Evolutionary conservation across 2,113 vertebrate species (phyloP).

Genomic region (Todiramphus saurophagus): DNA sequence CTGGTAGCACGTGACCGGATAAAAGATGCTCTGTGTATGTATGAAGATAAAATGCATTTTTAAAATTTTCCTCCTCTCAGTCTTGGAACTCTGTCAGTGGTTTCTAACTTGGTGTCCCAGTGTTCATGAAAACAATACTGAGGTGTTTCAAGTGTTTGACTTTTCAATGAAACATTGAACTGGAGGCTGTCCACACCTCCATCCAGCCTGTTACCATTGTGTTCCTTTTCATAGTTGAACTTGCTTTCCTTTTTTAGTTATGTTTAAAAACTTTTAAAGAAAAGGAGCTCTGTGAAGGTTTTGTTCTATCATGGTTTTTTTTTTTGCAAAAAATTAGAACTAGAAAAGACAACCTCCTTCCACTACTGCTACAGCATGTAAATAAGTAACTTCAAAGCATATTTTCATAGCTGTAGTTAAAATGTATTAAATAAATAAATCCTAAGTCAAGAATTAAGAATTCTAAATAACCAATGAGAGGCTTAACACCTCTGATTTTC

Average conservation of each 20-base stretch:
- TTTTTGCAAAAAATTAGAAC: neutral
- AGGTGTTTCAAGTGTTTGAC: neutral
- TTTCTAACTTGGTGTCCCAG: neutral
- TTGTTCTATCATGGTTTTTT: neutral
- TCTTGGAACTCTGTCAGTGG: neutral
- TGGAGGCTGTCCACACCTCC: neutral
- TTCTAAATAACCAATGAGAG: neutral
- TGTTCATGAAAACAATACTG: neutral
- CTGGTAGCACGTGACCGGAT: neutral
- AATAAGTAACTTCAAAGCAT: neutral
- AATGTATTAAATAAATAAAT: too few species aligned
- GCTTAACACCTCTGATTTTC: neutral
- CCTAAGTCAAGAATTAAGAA: neutral
- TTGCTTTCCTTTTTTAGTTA: neutral
- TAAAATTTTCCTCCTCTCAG: rapidly evolving
- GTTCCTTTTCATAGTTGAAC: neutral
- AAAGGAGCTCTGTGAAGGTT: neutral
- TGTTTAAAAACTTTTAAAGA: neutral
- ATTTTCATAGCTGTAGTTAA: neutral
- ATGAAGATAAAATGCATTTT: neutral
- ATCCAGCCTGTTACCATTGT: neutral
- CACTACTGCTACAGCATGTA: neutral
- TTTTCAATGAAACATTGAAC: neutral
- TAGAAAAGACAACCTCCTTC: neutral
- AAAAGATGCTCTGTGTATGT: neutral